Evolutionary conservation across 2,888 invertebrate genomes (phyloP).

Genomic region (Omphaloscelis lunosa): DNA sequence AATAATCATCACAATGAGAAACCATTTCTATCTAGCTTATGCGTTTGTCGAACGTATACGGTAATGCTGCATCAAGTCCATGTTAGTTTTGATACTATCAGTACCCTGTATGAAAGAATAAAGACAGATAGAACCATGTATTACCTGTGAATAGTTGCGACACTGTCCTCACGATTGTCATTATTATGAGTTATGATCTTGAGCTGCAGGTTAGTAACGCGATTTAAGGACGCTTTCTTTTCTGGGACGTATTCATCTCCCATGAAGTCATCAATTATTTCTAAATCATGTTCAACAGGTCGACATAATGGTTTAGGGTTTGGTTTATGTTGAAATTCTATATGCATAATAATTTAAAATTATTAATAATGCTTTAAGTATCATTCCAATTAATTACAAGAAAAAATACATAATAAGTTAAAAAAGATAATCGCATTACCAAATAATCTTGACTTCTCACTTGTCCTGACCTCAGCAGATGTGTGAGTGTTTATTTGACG

Average conservation of each 20-base stretch:
- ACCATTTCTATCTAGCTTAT: not conserved
- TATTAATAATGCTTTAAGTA: not conserved
- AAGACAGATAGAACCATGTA: not conserved
- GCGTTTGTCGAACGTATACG: not conserved
- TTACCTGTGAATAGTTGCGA: conserved; percentile 74
- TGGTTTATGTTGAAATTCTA: conserved; percentile 48
- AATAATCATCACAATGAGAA: conserved; percentile 15
- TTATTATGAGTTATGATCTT: conserved; percentile 86
- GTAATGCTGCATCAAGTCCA: not conserved
- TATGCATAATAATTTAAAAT: conserved; percentile 9
- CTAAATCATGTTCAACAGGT: conserved; percentile 87
- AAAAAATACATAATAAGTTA: not conserved
- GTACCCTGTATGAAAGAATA: not conserved
- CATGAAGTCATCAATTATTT: conserved; percentile 85
- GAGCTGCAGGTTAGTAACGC: conserved; percentile 82
- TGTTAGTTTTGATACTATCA: not conserved
- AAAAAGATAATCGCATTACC: conserved; percentile 66
- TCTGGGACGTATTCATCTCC: conserved; percentile 76
- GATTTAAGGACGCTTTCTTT: conserved; percentile 72
- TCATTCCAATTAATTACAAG: not conserved
- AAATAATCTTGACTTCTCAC: conserved; percentile 71
- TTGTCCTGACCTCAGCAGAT: conserved; percentile 77
- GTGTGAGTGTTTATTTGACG: conserved; percentile 72
- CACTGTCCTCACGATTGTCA: conserved; percentile 75
- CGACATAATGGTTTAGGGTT: conserved; percentile 83